Conservation (phyloP, 64 coral and sea anemone genomes). For the Cladopsammia gracilis region DNA sequence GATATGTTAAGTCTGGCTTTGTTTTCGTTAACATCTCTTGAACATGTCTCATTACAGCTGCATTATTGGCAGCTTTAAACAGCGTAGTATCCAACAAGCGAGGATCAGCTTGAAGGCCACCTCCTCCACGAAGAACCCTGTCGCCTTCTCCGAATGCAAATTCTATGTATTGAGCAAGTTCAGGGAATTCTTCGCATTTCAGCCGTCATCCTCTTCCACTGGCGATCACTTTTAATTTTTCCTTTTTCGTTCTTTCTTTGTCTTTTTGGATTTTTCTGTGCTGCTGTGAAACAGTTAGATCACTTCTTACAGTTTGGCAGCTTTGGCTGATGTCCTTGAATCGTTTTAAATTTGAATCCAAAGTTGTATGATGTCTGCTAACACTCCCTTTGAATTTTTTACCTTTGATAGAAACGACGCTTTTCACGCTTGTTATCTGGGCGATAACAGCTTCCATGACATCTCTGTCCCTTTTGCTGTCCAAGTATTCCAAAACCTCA, state of each 20-base stretch:
- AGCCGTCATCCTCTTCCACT: constrained; percentile 58
- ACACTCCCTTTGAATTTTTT: constrained; percentile 11
- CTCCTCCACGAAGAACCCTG: constrained; percentile 57
- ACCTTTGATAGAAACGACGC: not conserved
- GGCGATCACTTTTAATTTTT: not conserved
- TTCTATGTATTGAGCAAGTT: constrained; percentile 53
- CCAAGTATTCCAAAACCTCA: not conserved
- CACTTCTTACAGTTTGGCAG: constrained; percentile 15
- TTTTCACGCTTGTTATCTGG: constrained; percentile 9
- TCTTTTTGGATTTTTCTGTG: not conserved
- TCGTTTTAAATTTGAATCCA: not conserved
- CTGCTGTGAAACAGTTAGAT: constrained; percentile 1
- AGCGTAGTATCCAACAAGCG: constrained; percentile 47
- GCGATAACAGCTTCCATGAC: constrained; percentile 3
- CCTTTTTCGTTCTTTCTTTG: not conserved
- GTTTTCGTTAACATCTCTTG: constrained; percentile 22
- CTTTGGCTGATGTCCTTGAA: constrained; percentile 11
- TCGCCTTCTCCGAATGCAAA: no score
- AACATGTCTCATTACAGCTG: constrained; percentile 71
- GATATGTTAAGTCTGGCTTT: constrained; percentile 47
- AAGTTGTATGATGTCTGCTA: not conserved
- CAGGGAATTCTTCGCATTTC: constrained; percentile 75
- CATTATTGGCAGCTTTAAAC: constrained; percentile 66
- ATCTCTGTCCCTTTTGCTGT: constrained; percentile 7
- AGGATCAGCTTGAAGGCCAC: constrained; percentile 66